These are phyloP conservation scores for Styela plicata DNA, from an alignment of 23 tunicate species.

Conservation along the genomic window DNA sequence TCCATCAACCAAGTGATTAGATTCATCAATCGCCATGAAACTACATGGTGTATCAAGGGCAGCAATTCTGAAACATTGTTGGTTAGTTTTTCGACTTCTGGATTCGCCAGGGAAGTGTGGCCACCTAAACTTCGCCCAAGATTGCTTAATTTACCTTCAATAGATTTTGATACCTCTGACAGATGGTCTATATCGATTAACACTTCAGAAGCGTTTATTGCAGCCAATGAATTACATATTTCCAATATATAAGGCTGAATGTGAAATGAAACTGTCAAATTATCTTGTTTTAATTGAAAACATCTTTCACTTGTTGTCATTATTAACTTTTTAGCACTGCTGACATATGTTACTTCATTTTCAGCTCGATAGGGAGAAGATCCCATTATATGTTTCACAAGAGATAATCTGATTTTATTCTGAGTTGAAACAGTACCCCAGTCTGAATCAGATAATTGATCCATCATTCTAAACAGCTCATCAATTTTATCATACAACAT, in stretches of 20 bases:
- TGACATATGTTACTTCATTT: not conserved
- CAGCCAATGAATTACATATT: not conserved
- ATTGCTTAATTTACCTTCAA: not conserved
- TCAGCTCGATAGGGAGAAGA: not conserved
- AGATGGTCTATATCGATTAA: not conserved
- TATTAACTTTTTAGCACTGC: not conserved
- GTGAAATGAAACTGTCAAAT: not conserved
- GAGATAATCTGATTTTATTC: conserved; percentile 1
- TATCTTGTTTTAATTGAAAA: not conserved
- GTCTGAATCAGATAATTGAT: not conserved
- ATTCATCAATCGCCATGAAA: not conserved
- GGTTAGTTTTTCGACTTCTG: too few species aligned
- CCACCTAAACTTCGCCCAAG: too few species aligned
- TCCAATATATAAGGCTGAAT: not conserved
- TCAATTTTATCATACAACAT: not conserved
- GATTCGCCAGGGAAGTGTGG: too few species aligned
- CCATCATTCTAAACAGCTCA: not conserved
- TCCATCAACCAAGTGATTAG: not conserved
- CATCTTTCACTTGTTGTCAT: not conserved
- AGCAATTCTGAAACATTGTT: not conserved
- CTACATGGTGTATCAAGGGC: not conserved
- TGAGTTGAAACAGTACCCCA: not conserved
- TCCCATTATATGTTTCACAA: not conserved
- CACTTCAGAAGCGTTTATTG: not conserved
- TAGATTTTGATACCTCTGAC: not conserved